phyloP scores from a whole-genome alignment of 2,797 vertebrate species.

The Danio kyathit region DNA sequence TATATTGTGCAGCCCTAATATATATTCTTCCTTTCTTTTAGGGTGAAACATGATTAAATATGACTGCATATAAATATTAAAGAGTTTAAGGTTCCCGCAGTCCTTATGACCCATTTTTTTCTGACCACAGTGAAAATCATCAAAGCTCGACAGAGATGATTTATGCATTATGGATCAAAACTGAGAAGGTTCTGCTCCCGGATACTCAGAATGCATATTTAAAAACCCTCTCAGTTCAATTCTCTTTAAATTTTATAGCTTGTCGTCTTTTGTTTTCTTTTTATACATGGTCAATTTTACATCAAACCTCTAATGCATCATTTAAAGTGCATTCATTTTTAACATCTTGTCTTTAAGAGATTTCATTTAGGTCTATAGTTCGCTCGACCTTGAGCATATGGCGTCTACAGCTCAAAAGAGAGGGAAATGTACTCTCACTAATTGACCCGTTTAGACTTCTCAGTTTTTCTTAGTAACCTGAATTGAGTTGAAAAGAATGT shows the following conservation, averaged over 20 bases:
- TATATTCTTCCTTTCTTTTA: too few relatives aligned
- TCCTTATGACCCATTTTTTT: not conserved
- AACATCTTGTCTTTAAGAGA: not conserved
- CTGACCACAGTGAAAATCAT: not conserved
- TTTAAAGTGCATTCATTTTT: not conserved
- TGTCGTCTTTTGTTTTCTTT: not conserved
- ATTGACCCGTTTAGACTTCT: not conserved
- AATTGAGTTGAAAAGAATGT: not conserved
- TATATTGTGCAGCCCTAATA: too few relatives aligned
- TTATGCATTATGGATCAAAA: conserved; percentile 5
- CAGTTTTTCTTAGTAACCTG: not conserved
- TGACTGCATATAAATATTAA: not conserved
- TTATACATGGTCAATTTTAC: not conserved
- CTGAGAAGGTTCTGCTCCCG: not conserved
- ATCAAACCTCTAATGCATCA: not conserved
- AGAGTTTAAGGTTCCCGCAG: not conserved
- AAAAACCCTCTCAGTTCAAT: not conserved
- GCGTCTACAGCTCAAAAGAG: not conserved
- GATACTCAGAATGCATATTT: conserved; percentile 8
- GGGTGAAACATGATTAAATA: too few relatives aligned
- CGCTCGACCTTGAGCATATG: not conserved
- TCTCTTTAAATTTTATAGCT: not conserved
- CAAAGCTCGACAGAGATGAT: not conserved
- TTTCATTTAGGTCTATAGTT: not conserved
- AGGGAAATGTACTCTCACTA: not conserved